These are phyloP conservation scores for Cylindroiulus punctatus DNA, from an alignment of 2,888 invertebrate genomes.

Conservation along the genomic window DNA sequence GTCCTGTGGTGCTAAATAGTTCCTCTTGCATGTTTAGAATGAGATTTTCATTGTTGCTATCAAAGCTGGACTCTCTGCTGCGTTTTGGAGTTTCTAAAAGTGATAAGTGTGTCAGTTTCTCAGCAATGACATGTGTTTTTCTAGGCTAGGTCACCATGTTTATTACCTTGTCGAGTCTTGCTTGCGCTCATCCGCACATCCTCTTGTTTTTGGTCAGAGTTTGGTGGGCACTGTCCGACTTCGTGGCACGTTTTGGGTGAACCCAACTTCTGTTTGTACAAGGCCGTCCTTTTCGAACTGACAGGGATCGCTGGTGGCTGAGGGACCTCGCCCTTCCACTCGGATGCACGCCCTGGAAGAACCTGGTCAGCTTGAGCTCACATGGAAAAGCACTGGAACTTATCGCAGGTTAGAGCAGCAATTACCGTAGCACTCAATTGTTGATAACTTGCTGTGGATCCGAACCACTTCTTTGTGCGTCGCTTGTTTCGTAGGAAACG, in stretches of 20 bases:
- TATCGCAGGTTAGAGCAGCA: not conserved
- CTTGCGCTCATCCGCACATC: not conserved
- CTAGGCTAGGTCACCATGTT: no score
- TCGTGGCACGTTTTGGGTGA: not conserved
- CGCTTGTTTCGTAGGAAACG: constrained; percentile 84
- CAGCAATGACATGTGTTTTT: no score
- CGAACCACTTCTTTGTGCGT: constrained; percentile 82
- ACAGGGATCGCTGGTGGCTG: not conserved
- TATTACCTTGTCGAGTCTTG: constrained; percentile 5
- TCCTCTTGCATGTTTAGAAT: constrained; percentile 49
- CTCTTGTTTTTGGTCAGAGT: not conserved
- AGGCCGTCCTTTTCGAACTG: not conserved
- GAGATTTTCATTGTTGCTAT: constrained; percentile 14
- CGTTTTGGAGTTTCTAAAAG: constrained; percentile 49
- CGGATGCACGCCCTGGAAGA: constrained; percentile 22
- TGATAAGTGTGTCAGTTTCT: no score
- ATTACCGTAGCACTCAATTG: constrained; percentile 57
- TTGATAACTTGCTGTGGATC: constrained; percentile 75
- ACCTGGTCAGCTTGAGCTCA: not conserved
- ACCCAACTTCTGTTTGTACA: not conserved
- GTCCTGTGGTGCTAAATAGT: not conserved
- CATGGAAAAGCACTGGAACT: not conserved
- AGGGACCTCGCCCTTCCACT: not conserved
- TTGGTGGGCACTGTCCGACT: not conserved
- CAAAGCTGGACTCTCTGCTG: constrained; percentile 12